Evolutionary conservation across 2,888 invertebrate genomes (phyloP).

Genomic region (Dromius quadrimaculatus): DNA sequence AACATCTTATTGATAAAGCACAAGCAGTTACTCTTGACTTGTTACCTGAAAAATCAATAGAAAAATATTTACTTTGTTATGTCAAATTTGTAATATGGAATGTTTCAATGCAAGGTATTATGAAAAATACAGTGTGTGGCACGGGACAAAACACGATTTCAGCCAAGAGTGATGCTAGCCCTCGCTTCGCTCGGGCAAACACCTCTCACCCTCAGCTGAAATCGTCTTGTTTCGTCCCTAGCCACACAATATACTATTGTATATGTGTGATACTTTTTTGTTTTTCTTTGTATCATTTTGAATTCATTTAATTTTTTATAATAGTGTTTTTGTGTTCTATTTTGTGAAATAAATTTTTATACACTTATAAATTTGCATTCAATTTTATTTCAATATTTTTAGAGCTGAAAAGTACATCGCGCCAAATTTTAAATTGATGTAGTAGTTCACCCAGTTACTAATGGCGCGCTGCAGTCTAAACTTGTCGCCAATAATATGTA

Average conservation of each 20-base stretch:
- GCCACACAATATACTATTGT: neutral
- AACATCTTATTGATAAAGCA: no score
- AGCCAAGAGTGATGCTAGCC: no score
- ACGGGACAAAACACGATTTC: no score
- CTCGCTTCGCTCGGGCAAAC: no score
- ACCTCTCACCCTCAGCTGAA: no score
- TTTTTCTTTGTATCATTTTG: slow-evolving; percentile 1
- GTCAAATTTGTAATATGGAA: no score
- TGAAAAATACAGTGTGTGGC: no score
- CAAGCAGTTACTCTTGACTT: no score
- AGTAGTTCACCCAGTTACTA: slow-evolving; percentile 5
- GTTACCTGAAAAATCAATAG: no score
- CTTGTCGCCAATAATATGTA: neutral
- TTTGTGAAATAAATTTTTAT: neutral
- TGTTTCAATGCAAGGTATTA: no score
- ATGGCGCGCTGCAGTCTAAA: slow-evolving; percentile 9
- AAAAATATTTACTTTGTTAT: no score
- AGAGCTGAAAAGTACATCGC: neutral
- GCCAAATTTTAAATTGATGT: slow-evolving; percentile 7
- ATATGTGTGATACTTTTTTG: neutral
- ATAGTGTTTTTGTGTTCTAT: neutral
- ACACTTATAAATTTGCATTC: neutral
- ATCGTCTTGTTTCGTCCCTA: no score
- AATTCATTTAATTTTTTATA: neutral
- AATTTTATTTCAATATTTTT: neutral